Conservation (phyloP, 2,113 vertebrate genomes). For the Ancistrus triradiatus region DNA sequence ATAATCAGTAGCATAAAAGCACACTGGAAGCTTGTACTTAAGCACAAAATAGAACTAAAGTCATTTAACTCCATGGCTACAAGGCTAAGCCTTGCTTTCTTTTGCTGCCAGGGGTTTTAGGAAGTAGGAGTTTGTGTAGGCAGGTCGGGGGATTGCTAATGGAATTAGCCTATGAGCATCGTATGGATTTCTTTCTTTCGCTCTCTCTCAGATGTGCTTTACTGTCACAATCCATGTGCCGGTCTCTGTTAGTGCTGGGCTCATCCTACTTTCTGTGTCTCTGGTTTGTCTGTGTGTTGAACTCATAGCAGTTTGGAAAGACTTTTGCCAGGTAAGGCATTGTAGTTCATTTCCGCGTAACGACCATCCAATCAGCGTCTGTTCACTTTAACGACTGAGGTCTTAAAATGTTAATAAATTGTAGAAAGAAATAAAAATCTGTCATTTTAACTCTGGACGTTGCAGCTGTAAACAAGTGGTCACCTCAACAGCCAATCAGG, state of each 20-base stretch:
- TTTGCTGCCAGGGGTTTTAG: constrained; percentile 10
- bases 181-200: constrained; percentile 20
- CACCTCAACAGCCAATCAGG: too few relatives aligned
- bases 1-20: constrained; percentile 12
- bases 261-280: background rate
- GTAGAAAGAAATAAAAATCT: too few relatives aligned
- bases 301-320: too few relatives aligned
- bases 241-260: background rate
- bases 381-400: too few relatives aligned
- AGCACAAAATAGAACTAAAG: background rate
- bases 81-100: constrained; percentile 8
- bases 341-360: too few relatives aligned
- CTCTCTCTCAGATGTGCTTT: background rate
- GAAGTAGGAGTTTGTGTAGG: constrained; percentile 28
- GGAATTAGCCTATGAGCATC: constrained; percentile 29
- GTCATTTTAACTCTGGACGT: too few relatives aligned
- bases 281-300: background rate
- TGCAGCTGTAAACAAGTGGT: too few relatives aligned
- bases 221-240: background rate
- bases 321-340: too few relatives aligned
- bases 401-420: too few relatives aligned
- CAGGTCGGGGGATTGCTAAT: constrained; percentile 26
- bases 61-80: constrained; percentile 8
- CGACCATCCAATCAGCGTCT: too few relatives aligned
- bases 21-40: background rate